Conservation (phyloP, 2,113 vertebrate species). For the Bubo blakistoni region DNA sequence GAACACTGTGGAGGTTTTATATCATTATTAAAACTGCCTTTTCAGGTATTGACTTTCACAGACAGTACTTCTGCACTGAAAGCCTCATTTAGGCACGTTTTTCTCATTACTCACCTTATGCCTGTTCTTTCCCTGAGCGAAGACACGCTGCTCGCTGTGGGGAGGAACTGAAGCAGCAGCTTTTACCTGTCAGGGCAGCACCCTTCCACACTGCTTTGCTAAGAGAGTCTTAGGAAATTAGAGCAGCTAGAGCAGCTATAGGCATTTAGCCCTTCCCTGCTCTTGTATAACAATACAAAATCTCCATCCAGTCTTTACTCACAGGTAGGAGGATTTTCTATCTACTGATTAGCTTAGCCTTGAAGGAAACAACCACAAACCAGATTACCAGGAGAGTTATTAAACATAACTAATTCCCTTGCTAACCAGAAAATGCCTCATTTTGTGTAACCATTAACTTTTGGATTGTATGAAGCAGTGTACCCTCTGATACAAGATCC, state of each 20-base stretch:
- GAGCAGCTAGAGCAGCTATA: not conserved
- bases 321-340: not conserved
- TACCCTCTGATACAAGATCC: not conserved
- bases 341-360: constrained; percentile 9
- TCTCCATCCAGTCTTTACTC: not conserved
- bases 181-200: not conserved
- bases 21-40: not conserved
- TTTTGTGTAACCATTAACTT: constrained; percentile 45
- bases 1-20: not conserved
- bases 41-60: not conserved
- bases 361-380: not conserved
- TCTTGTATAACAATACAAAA: not conserved
- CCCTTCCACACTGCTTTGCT: not conserved
- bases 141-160: accelerated
- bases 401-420: constrained; percentile 26
- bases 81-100: accelerated
- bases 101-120: not conserved
- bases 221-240: not conserved
- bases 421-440: not conserved
- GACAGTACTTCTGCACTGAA: not conserved
- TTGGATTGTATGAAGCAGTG: not conserved
- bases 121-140: not conserved
- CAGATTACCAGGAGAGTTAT: not conserved
- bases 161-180: not conserved
- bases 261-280: not conserved